Percentiles rank a stretch among this genome's conserved stretches.
Evolutionary conservation across 2,888 invertebrate genomes (phyloP).

Genomic region (Limnephilus auricula): DNA sequence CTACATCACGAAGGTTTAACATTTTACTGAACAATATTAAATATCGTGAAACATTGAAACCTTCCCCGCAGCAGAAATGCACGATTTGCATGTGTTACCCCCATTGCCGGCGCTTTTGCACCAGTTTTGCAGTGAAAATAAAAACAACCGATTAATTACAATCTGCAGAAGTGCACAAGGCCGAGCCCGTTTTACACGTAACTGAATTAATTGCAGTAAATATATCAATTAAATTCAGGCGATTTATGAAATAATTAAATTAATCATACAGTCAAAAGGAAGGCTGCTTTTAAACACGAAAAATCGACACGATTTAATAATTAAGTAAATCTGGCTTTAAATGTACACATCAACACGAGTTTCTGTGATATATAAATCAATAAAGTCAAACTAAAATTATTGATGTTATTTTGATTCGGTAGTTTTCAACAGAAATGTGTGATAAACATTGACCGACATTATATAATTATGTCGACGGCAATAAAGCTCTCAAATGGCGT

Average conservation of each 20-base stretch:
- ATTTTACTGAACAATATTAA: background rate
- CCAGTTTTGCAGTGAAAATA: background rate
- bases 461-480: too few relatives aligned
- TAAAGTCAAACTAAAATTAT: background rate
- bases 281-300: background rate
- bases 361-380: background rate
- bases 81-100: constrained; percentile 2
- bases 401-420: background rate
- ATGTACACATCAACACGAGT: too few relatives aligned
- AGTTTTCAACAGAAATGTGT: too few relatives aligned
- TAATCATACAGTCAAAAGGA: background rate
- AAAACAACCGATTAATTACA: background rate
- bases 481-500: too few relatives aligned
- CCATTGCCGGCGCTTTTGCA: background rate
- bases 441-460: too few relatives aligned
- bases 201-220: background rate
- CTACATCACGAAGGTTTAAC: background rate
- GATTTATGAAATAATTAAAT: background rate
- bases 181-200: background rate
- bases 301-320: background rate
- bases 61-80: background rate
- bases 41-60: background rate
- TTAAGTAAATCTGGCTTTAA: background rate
- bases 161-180: background rate
- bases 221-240: background rate